phyloP scores from a whole-genome alignment of 2,113 vertebrate species.

The Pica pica region DNA sequence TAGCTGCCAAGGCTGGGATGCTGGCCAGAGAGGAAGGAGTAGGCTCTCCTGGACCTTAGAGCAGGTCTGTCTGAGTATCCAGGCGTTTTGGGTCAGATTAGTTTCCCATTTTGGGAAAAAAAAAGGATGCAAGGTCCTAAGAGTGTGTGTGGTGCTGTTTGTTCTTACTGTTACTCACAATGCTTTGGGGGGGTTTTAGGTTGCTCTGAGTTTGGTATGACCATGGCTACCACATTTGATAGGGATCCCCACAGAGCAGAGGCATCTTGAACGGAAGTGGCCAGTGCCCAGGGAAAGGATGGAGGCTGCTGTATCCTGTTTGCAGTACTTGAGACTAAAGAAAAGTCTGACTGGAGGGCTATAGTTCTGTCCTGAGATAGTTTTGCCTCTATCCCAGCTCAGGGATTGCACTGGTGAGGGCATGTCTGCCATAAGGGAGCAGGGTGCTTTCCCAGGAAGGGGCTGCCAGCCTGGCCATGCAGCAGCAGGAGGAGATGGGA shows the following conservation, averaged over 20 bases:
- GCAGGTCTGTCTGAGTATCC: neutral
- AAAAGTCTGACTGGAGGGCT: neutral
- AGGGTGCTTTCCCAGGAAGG: rapidly evolving
- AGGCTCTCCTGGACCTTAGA: neutral
- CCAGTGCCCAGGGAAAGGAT: neutral
- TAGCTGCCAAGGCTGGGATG: neutral
- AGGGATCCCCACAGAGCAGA: neutral
- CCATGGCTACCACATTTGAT: neutral
- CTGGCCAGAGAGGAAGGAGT: neutral
- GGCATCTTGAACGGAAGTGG: neutral
- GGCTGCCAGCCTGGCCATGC: rapidly evolving
- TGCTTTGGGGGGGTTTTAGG: neutral
- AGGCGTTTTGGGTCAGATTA: neutral
- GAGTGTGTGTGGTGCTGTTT: neutral
- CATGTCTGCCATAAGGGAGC: neutral
- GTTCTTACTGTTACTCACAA: neutral
- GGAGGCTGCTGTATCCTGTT: neutral
- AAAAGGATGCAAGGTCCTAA: neutral
- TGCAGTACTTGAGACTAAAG: neutral
- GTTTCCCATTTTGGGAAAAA: neutral
- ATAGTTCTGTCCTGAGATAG: neutral
- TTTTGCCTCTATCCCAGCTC: neutral
- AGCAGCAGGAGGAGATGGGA: neutral
- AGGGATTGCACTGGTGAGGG: neutral
- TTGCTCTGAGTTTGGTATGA: neutral